phyloP scores from a whole-genome alignment of 2,113 vertebrate species.

The Suncus etruscus region DNA sequence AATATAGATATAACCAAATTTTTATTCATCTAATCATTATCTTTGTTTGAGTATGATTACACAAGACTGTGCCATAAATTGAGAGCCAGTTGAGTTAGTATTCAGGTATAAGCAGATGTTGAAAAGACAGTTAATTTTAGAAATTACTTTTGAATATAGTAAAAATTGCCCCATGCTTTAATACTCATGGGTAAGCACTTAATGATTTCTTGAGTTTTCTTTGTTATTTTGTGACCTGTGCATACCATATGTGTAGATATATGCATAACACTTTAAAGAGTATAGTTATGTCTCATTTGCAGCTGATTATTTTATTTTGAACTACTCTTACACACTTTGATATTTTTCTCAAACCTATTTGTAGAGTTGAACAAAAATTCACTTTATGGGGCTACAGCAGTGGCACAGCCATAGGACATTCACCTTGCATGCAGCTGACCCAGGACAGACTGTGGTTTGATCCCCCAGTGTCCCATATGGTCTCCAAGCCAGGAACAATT shows the following conservation, averaged over 20 bases:
- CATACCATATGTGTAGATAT: neutral
- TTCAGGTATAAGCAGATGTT: neutral
- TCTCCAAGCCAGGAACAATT: no score
- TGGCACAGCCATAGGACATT: no score
- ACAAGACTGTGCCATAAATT: neutral
- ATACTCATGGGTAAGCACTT: neutral
- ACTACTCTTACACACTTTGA: neutral
- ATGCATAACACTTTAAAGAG: neutral
- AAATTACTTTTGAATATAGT: neutral
- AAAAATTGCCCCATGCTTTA: neutral
- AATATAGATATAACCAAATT: conserved; percentile 20
- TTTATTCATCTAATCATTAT: conserved; percentile 28
- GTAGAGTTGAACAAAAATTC: neutral
- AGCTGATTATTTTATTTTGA: neutral
- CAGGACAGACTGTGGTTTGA: no score
- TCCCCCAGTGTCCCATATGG: no score
- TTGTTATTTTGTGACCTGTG: neutral
- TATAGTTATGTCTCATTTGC: neutral
- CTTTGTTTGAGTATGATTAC: neutral
- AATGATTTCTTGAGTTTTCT: neutral
- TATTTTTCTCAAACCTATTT: conserved; percentile 19
- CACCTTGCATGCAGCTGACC: no score
- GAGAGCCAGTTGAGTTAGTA: neutral
- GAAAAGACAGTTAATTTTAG: neutral
- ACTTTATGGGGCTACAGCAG: neutral